Conservation (phyloP, 2,113 vertebrate species). For the Natator depressus region DNA sequence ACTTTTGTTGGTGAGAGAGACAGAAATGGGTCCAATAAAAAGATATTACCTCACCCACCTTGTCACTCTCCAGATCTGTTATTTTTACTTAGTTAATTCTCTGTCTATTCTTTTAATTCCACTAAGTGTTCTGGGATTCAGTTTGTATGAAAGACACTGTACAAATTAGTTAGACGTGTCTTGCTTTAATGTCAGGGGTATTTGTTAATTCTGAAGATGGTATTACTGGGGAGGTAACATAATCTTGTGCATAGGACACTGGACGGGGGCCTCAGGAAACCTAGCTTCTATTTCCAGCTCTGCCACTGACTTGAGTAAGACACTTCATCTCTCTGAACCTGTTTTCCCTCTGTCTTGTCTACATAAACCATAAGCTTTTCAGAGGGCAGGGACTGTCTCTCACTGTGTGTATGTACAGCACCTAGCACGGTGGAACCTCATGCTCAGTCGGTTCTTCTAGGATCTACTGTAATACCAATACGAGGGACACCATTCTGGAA, state of each 20-base stretch:
- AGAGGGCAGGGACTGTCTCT: not conserved
- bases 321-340: not conserved
- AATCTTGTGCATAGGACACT: not conserved
- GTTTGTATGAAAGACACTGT: not conserved
- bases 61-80: not conserved
- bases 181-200: not conserved
- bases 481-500: not conserved
- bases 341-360: not conserved
- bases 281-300: not conserved
- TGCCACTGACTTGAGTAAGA: not conserved
- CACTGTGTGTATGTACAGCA: not conserved
- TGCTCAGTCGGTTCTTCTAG: not conserved
- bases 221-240: not conserved
- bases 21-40: too few species aligned
- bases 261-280: not conserved
- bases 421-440: not conserved
- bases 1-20: too few species aligned
- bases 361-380: not conserved
- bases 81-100: not conserved
- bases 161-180: not conserved
- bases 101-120: not conserved
- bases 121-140: not conserved
- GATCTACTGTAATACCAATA: not conserved
- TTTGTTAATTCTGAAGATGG: not conserved
- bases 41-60: not conserved